Evolutionary conservation across 1,140 invertebrate species (phyloP).

Genomic region (Pogonus chalceus): DNA sequence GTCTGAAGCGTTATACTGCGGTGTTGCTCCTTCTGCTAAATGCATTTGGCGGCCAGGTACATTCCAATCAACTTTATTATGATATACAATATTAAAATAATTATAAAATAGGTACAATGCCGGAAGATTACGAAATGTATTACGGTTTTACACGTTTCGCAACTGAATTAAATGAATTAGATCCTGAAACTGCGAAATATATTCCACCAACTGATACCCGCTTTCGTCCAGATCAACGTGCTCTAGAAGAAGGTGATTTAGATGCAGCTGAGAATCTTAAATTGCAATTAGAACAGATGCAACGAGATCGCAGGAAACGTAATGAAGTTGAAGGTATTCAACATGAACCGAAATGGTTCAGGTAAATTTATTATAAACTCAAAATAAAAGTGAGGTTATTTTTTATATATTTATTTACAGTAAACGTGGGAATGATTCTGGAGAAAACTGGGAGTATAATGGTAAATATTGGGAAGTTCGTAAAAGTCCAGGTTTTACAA

Average conservation of each 20-base stretch:
- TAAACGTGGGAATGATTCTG: constrained; percentile 30
- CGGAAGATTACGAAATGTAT: constrained; percentile 68
- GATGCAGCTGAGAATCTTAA: constrained; percentile 61
- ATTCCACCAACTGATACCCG: constrained; percentile 63
- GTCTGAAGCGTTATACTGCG: constrained; percentile 72
- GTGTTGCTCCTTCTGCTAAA: constrained; percentile 54
- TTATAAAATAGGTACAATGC: constrained; percentile 52
- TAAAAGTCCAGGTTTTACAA: constrained; percentile 48
- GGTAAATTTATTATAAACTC: constrained; percentile 29
- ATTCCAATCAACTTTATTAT: constrained; percentile 26
- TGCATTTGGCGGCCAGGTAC: constrained; percentile 64
- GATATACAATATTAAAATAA: not conserved
- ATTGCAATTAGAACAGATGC: constrained; percentile 52
- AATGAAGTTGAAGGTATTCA: constrained; percentile 43
- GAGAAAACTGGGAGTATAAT: constrained; percentile 53
- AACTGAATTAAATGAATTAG: constrained; percentile 74
- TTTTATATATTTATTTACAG: constrained; percentile 14
- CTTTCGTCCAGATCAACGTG: constrained; percentile 44
- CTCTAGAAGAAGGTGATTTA: constrained; percentile 67
- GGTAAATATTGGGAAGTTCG: constrained; percentile 47
- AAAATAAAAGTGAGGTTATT: not conserved
- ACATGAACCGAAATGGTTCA: constrained; percentile 54
- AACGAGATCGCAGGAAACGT: constrained; percentile 54
- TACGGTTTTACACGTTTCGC: constrained; percentile 81
- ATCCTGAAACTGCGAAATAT: constrained; percentile 50